Evolutionary conservation across 2,888 invertebrate species (phyloP), one percentile per base, ranked within the genome.

Genomic region (Sylvicola fuscatus): DNA sequence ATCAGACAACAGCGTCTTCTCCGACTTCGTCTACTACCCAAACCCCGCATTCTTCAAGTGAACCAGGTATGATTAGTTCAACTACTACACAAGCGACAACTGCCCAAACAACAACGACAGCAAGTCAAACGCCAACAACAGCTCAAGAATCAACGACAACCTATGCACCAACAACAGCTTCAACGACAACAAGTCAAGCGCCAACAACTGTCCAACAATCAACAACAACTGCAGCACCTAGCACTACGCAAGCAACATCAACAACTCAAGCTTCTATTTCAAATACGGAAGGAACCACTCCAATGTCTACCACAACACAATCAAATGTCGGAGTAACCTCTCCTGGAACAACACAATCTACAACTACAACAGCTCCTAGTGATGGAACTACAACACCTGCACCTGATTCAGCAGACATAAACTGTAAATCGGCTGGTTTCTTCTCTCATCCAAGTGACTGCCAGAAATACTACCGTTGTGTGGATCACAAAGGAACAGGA

Each of bases 401-500:
- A 16, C 16, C 11, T 11, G 21, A 21, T 21, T 21, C 21, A 21
- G 8, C 21, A 4, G 7, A 30, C n/a, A 11, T 27, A 12, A 32
- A 32, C 35, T 72, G 72, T 46, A 59, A 59, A n/a, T 54, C 60
- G 44, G 72, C 67, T 43, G 72, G 73, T 10, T 74, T 64, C 51
- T 72, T 62, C 50, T 55, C 70, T 2, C 58, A 73, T 50, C 66
- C 67, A 3, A 54, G 60, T 33, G 65, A 73, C 43, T 74, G 73
- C 45, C 67, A 63, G 40, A 72, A 72, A 48, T 74, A 72, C 54
- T 70, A 71, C 44, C 63, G 73, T 44, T 74, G 73, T 49, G 71
- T 72, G 7, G 67, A 68, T 48, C 67, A 67, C 65, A 64, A 66
- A 45, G 63, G 62, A 7, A 57, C 64, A 41, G 66, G 64, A 2